These are phyloP conservation scores for Macquaria ambigua DNA, from an alignment of 2,113 vertebrate species.

Conservation along the genomic window DNA sequence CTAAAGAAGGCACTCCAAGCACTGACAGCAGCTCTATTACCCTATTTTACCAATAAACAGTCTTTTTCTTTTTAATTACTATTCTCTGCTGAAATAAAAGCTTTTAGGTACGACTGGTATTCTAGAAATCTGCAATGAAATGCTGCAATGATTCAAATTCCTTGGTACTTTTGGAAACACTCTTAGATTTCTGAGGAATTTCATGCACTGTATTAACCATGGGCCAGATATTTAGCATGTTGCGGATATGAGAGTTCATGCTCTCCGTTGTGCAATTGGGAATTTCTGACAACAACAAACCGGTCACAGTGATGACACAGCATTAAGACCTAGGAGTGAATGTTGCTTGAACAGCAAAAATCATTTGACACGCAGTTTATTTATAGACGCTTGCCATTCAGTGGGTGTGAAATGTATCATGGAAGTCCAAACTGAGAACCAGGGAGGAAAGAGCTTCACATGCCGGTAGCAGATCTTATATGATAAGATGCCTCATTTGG, in stretches of 20 bases:
- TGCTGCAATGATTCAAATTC: not conserved
- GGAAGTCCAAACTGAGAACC: slow-evolving; percentile 38
- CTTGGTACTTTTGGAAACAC: not conserved
- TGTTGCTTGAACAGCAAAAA: slow-evolving; percentile 21
- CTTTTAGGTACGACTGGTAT: not conserved
- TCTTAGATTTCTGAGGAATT: not conserved
- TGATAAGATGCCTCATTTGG: not conserved
- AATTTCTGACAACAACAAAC: not conserved
- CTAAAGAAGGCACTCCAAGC: slow-evolving; percentile 43
- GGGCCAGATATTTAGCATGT: not conserved
- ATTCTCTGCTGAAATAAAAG: slow-evolving; percentile 21
- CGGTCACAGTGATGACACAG: slow-evolving; percentile 33
- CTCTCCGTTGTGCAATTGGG: not conserved
- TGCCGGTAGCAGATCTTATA: not conserved
- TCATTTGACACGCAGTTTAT: slow-evolving; percentile 35
- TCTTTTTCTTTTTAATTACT: slow-evolving; percentile 9
- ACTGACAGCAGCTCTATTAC: slow-evolving; percentile 20
- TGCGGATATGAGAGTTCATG: not conserved
- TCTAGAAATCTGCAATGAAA: not conserved
- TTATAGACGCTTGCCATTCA: slow-evolving; percentile 16
- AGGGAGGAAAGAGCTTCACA: slow-evolving; percentile 3
- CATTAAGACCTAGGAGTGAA: slow-evolving; percentile 2
- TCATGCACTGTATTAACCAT: not conserved
- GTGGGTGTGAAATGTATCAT: slow-evolving; percentile 64
- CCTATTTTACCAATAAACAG: slow-evolving; percentile 36